Evolutionary conservation across 2,113 vertebrate species (phyloP).

Genomic region (human (Homo sapiens)): DNA sequence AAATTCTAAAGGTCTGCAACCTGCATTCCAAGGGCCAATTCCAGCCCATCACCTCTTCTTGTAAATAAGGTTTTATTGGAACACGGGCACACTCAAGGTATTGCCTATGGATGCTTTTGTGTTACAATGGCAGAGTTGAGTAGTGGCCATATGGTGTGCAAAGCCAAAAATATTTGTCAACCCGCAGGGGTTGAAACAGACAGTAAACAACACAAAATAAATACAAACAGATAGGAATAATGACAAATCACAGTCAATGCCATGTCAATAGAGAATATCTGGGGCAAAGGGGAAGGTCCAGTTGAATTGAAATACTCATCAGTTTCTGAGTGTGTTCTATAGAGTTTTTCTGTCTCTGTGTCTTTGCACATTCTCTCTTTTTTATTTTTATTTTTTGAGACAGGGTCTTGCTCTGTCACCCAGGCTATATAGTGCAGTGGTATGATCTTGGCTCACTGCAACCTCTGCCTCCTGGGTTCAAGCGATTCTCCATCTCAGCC

Average conservation of each 20-base stretch:
- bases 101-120: background rate
- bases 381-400: no score
- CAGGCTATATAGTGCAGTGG: no score
- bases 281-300: background rate
- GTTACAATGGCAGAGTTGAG: background rate
- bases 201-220: background rate
- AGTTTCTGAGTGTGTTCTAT: background rate
- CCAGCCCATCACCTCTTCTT: background rate
- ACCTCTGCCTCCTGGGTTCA: no score
- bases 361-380: background rate
- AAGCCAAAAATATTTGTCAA: background rate
- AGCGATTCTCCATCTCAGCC: no score
- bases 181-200: background rate
- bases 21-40: background rate
- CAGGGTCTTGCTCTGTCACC: no score
- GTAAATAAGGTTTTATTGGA: background rate
- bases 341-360: background rate
- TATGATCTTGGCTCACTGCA: no score
- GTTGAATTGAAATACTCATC: background rate
- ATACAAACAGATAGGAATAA: background rate
- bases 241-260: background rate
- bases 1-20: background rate
- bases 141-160: background rate
- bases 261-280: background rate
- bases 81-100: background rate